phyloP scores from a whole-genome alignment of 2,888 invertebrate species.

The Resseliella maxima region DNA sequence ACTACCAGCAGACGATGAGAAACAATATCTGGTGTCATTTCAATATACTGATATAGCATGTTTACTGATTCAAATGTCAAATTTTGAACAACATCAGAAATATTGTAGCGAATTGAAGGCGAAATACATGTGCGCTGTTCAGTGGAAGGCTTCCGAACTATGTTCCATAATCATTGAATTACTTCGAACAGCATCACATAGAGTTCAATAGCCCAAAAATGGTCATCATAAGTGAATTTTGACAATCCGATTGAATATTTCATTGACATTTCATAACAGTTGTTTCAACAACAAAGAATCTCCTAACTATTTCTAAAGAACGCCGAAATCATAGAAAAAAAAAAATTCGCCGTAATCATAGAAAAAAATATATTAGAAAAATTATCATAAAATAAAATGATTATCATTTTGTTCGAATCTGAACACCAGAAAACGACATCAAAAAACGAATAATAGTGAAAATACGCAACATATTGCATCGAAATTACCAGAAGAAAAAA shows the following conservation, averaged over 20 bases:
- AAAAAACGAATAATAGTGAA: background rate
- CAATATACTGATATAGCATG: constrained; percentile 7
- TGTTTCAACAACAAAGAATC: constrained; percentile 13
- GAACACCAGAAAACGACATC: background rate
- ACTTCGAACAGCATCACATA: background rate
- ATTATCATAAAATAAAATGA: background rate
- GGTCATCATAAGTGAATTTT: too few species aligned
- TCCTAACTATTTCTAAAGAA: too few species aligned
- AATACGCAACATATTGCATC: background rate
- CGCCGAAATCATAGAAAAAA: background rate
- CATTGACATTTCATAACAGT: background rate
- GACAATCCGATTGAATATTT: background rate
- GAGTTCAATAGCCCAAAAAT: background rate
- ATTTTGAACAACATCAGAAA: background rate
- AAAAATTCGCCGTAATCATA: background rate
- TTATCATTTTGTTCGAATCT: background rate
- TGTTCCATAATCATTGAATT: background rate
- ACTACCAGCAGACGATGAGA: too few species aligned
- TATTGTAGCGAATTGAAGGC: background rate
- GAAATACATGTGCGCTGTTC: background rate
- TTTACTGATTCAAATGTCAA: constrained; percentile 25
- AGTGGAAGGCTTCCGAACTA: background rate
- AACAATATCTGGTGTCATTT: too few species aligned
- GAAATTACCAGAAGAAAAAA: background rate
- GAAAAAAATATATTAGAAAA: background rate